phyloP scores from a whole-genome alignment of 1,140 invertebrate species.

The Acromyrmex charruanus region DNA sequence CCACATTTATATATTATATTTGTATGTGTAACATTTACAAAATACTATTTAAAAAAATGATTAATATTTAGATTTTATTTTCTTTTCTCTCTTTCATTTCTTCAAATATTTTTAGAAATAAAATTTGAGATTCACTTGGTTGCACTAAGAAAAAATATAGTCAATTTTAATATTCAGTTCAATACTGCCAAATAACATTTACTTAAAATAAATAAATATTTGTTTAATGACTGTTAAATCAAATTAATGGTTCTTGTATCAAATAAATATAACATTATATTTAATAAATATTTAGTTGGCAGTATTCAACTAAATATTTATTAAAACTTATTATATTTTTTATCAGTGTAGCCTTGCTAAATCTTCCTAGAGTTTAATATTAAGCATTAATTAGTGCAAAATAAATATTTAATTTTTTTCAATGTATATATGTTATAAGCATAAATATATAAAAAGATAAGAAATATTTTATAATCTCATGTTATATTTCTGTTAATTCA shows the following conservation, averaged over 20 bases:
- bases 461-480: not conserved
- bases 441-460: not conserved
- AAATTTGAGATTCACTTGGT: not conserved
- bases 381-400: not conserved
- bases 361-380: not conserved
- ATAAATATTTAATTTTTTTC: not conserved
- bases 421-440: not conserved
- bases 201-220: too few species aligned
- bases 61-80: not conserved
- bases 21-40: conserved; percentile 3
- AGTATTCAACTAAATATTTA: too few species aligned
- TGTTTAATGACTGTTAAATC: too few species aligned
- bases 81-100: not conserved
- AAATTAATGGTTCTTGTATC: too few species aligned
- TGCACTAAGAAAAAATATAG: too few species aligned
- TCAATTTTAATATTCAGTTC: too few species aligned
- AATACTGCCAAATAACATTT: too few species aligned
- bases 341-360: not conserved
- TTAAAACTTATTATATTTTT: too few species aligned
- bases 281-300: too few species aligned
- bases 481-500: not conserved
- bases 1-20: too few species aligned
- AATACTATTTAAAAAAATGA: not conserved
- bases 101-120: not conserved
- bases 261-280: too few species aligned